A percentile compares a stretch with the other conserved stretches of the same genome.
phyloP scores from a whole-genome alignment of 2,113 vertebrate species.

The Brachyistius frenatus region DNA sequence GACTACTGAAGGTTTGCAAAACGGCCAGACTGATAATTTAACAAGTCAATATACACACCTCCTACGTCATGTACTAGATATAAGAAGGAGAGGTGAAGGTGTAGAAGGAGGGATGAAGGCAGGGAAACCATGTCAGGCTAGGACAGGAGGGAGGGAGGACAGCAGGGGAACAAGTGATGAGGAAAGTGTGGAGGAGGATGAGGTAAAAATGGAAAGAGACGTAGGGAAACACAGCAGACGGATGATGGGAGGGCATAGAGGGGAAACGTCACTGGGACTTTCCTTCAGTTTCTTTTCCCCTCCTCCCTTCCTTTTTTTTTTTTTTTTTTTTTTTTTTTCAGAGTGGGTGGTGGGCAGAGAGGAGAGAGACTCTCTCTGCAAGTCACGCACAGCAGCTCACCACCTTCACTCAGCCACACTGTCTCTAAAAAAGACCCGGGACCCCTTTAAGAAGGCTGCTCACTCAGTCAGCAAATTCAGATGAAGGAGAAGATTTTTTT shows the following conservation, averaged over 20 bases:
- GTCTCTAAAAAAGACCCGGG: constrained; percentile 42
- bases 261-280: constrained; percentile 72
- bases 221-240: constrained; percentile 34
- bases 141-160: neutral
- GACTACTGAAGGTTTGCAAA: too few species aligned
- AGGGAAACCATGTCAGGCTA: constrained; percentile 16
- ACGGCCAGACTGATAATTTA: too few species aligned
- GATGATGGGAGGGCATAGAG: constrained; percentile 46
- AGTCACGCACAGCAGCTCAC: constrained; percentile 57
- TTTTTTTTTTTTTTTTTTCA: constrained; percentile 17
- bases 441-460: constrained; percentile 30
- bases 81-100: neutral
- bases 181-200: constrained; percentile 25
- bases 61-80: too few species aligned
- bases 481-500: constrained; percentile 7
- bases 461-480: constrained; percentile 21
- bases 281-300: constrained; percentile 45
- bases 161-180: constrained; percentile 12
- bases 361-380: constrained; percentile 35
- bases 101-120: neutral
- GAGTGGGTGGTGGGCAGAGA: constrained; percentile 56
- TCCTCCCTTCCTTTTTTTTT: neutral
- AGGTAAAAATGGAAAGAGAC: constrained; percentile 30
- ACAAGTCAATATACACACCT: too few species aligned
- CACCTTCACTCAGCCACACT: constrained; percentile 34